Base-by-base conservation (phyloP, 2,797 vertebrate genomes). In the Aeoliscus strigatus region DNA sequence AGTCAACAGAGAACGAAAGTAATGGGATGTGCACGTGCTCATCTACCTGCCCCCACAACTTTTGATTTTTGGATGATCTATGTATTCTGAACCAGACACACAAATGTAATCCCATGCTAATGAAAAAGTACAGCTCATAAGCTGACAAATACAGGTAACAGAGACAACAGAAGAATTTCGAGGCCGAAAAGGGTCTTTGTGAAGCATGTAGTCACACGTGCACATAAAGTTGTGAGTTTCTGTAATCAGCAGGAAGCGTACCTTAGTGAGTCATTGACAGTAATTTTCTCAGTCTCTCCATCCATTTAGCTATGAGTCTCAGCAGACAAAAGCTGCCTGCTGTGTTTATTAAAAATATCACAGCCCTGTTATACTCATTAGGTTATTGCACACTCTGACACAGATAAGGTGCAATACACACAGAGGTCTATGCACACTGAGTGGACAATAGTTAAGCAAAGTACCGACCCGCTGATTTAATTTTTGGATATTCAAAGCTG, bases 301-400 rank as follows among this genome's bases (percentile, higher is more conserved):
- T 71, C 73, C 75, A 48, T 70, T 77, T 68, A 67, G 62, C 51
- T 73, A 77, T 14, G 71, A 80, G 75, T 56, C 77, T 76, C 79
- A 9, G 41, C 55, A 73, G 79, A 77, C 70, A 64, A 12, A 61
- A 66, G 75, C 66, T 77, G 77, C 82, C 77, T 81, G 80, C 79
- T 83, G 82, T 52, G 80, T 81, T 84, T 84, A 84, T 84, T 84
- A 83, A 84, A 84, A 84, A 83, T 83, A 72, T 84, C 80, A 84
- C 60, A 49, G 70, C 63, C 73, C 65, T 73, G 73, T 82, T 82
- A 80, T 40, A 69, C 75, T 80, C 80, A 79, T 75, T 81, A 74
- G 72, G 68, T 77, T 77, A 82, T 72, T 70, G 60, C 66, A 59
- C 18, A 32, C 52, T 48, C 60, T 44, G 56, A 62, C 65, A 71